phyloP scores from a whole-genome alignment of 2,888 invertebrate genomes.

The Himalopsyche kuldschensis region DNA sequence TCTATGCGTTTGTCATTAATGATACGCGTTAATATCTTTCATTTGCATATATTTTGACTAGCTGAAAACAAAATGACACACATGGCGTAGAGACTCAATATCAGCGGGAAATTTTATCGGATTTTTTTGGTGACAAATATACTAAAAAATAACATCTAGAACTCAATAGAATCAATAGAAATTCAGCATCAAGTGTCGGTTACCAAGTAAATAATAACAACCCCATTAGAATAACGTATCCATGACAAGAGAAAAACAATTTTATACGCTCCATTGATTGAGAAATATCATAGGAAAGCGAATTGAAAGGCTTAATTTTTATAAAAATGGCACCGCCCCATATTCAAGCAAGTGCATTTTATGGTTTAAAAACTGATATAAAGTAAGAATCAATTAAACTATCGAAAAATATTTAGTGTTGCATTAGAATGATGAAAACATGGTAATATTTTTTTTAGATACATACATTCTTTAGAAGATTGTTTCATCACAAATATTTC shows the following conservation, averaged over 20 bases:
- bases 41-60: too few species aligned
- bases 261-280: neutral
- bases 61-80: too few species aligned
- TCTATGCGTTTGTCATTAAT: too few species aligned
- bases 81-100: too few species aligned
- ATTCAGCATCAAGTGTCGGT: neutral
- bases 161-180: too few species aligned
- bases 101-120: too few species aligned
- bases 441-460: too few species aligned
- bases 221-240: neutral
- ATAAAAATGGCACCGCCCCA: slow-evolving; percentile 52
- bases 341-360: slow-evolving; percentile 63
- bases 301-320: neutral
- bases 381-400: slow-evolving; percentile 47
- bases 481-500: too few species aligned
- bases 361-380: slow-evolving; percentile 66
- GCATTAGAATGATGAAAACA: neutral
- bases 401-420: neutral
- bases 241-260: slow-evolving; percentile 1
- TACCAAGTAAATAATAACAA: neutral
- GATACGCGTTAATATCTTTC: too few species aligned
- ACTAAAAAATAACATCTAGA: too few species aligned
- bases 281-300: neutral
- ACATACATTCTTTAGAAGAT: too few species aligned
- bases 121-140: too few species aligned